Conservation (phyloP, 2,888 invertebrate genomes). For the Lysandra coridon region DNA sequence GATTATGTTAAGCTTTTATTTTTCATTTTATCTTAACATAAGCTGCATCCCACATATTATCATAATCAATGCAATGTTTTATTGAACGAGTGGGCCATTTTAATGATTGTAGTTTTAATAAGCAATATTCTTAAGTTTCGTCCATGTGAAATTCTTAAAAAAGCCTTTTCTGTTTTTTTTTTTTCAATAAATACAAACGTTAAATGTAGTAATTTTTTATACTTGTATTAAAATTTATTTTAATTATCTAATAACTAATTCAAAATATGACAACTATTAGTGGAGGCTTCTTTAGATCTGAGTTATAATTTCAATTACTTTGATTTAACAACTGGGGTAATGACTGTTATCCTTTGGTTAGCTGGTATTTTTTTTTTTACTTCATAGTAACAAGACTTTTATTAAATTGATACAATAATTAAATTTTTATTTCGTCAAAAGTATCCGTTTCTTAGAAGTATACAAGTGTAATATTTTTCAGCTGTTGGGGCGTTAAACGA, state of each 20-base stretch:
- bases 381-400: too few species aligned
- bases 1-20: constrained; percentile 21
- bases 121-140: neutral
- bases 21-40: neutral
- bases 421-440: neutral
- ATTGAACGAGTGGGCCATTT: neutral
- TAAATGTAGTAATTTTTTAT: too few species aligned
- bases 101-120: neutral
- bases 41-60: neutral
- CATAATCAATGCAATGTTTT: neutral
- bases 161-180: too few species aligned
- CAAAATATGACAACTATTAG: too few species aligned
- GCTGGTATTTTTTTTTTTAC: too few species aligned
- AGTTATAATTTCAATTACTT: too few species aligned
- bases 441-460: neutral
- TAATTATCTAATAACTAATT: too few species aligned
- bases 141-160: neutral
- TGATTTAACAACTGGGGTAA: too few species aligned
- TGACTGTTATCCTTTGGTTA: too few species aligned
- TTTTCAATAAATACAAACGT: too few species aligned
- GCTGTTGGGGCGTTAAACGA: constrained; percentile 4
- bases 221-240: too few species aligned
- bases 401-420: neutral
- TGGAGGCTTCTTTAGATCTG: too few species aligned
- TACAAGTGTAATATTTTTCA: neutral